Evolutionary conservation across 2,888 invertebrate genomes (phyloP).

Genomic region (Seira musarum): DNA sequence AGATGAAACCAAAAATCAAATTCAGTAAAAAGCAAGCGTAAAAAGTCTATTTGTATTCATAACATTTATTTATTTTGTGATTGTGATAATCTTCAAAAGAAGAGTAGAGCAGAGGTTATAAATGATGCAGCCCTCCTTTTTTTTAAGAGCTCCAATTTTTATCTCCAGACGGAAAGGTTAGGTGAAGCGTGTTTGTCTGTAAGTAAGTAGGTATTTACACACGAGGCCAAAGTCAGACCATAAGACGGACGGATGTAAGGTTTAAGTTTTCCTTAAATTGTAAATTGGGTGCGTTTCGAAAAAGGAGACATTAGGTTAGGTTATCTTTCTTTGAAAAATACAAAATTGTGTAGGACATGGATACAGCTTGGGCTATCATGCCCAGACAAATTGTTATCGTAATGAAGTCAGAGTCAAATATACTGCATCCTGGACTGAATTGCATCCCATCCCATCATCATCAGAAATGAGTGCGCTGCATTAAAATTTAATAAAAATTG

Average conservation of each 20-base stretch:
- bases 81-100: not conserved
- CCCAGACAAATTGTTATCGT: constrained; percentile 52
- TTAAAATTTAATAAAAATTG: too few relatives aligned
- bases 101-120: not conserved
- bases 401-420: constrained; percentile 13
- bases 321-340: too few relatives aligned
- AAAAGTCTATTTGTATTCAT: not conserved
- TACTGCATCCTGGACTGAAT: not conserved
- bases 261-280: not conserved
- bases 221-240: not conserved
- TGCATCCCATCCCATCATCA: too few relatives aligned
- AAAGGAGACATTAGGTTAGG: constrained; percentile 47
- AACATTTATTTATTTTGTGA: not conserved
- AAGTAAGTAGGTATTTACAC: not conserved
- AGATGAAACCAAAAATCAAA: not conserved
- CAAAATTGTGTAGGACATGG: constrained; percentile 44
- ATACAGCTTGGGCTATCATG: constrained; percentile 36
- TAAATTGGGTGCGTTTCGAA: not conserved
- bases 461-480: too few relatives aligned
- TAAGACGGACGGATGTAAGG: not conserved
- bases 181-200: not conserved
- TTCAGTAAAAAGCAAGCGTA: not conserved
- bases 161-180: not conserved
- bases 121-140: not conserved
- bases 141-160: not conserved